Evolutionary conservation across 92 coral and sea anemone species (phyloP), one percentile per base, ranked within the genome.

Genomic region (Phymanthus crucifer): DNA sequence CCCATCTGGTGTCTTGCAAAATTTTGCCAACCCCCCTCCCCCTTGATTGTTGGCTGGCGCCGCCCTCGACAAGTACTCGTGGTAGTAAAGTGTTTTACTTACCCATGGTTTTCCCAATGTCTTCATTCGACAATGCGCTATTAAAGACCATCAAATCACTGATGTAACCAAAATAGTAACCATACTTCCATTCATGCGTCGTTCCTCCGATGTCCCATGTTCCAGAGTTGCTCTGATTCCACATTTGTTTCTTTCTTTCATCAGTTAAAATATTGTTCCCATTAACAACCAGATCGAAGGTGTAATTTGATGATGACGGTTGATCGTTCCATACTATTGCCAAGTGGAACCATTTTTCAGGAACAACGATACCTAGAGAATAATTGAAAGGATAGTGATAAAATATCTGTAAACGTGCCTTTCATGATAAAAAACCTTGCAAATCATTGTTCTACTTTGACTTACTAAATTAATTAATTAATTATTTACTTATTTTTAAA

Each of bases 21-120:
- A n/a, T n/a, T n/a, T n/a, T n/a, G n/a, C n/a, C n/a, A n/a, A n/a
- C n/a, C n/a, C n/a, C n/a, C n/a, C n/a, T n/a, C n/a, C n/a, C n/a
- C n/a, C n/a, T n/a, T n/a, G n/a, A n/a, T n/a, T n/a, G n/a, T n/a
- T n/a, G n/a, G n/a, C n/a, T n/a, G n/a, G n/a, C n/a, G n/a, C n/a
- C n/a, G n/a, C n/a, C n/a, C n/a, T n/a, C n/a, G n/a, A n/a, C n/a
- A n/a, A n/a, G n/a, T n/a, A n/a, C n/a, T n/a, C n/a, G n/a, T n/a
- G n/a, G n/a, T 18, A 19, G 2, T 18, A 6, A 18, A 23, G 27
- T 54, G n/a, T 54, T 54, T 54, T 54, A 24, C 91, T 83, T 74
- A 87, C 91, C 91, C 91, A 87, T 83, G 1, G 83, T 9, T 27
- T 40, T n/a, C 3, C 84, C 87, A 13, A 87, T 83, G 7, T 83